phyloP scores from a whole-genome alignment of 2,888 invertebrate species.

The Heterodera filipjevi region DNA sequence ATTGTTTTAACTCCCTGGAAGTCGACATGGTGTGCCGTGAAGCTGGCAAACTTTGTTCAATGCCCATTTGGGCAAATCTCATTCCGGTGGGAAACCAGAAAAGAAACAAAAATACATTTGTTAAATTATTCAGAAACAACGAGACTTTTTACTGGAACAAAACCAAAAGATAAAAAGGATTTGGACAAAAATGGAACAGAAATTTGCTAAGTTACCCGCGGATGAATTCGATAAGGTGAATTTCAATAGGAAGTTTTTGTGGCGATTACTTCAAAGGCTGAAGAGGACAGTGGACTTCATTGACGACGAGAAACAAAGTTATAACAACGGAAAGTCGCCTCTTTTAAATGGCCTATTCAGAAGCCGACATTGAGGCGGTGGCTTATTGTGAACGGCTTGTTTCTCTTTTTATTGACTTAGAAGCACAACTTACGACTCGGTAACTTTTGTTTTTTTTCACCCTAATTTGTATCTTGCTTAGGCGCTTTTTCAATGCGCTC shows the following conservation, averaged over 20 bases:
- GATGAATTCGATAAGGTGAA: slow-evolving; percentile 36
- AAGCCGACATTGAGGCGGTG: slow-evolving; percentile 69
- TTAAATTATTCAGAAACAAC: slow-evolving; percentile 66
- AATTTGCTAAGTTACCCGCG: slow-evolving; percentile 70
- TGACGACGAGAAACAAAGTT: slow-evolving; percentile 52
- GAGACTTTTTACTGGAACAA: slow-evolving; percentile 83
- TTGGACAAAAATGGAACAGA: slow-evolving; percentile 86
- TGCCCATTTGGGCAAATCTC: slow-evolving; percentile 84
- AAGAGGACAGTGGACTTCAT: slow-evolving; percentile 78
- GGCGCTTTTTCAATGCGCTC: slow-evolving; percentile 90
- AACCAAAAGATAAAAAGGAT: slow-evolving; percentile 88
- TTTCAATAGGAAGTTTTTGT: slow-evolving; percentile 76
- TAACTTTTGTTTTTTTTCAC: background rate
- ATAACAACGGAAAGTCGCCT: background rate
- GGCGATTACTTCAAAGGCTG: slow-evolving; percentile 84
- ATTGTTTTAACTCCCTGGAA: slow-evolving; percentile 97
- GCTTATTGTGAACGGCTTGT: slow-evolving; percentile 88
- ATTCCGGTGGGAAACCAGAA: slow-evolving; percentile 23
- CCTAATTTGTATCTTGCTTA: slow-evolving; percentile 20
- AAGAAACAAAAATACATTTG: no score
- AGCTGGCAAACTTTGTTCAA: slow-evolving; percentile 84
- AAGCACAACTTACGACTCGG: slow-evolving; percentile 80
- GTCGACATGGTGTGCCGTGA: slow-evolving; percentile 88
- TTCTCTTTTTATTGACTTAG: slow-evolving; percentile 92
- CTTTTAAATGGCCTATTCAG: slow-evolving; percentile 47